These are phyloP conservation scores for Habroteleia sp. DNA, from an alignment of 2,888 invertebrate genomes.

Conservation along the genomic window DNA sequence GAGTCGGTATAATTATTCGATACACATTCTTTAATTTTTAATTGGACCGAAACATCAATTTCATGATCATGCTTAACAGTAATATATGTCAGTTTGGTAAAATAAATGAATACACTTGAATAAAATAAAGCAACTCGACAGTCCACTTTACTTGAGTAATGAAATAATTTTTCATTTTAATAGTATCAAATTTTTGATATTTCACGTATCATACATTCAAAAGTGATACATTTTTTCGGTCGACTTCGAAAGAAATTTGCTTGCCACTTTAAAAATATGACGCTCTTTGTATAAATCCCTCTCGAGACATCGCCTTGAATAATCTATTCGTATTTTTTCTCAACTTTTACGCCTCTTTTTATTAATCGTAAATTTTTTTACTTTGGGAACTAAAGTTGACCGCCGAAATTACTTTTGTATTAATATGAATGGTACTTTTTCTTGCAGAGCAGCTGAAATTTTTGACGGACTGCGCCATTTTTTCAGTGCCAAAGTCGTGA, in stretches of 20 bases:
- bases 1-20: no score
- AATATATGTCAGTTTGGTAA: no score
- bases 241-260: conserved; percentile 28
- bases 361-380: conserved; percentile 21
- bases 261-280: conserved; percentile 42
- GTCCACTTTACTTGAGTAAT: neutral
- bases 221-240: conserved; percentile 21
- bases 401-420: conserved; percentile 17
- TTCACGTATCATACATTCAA: conserved; percentile 21
- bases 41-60: neutral
- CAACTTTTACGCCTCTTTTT: conserved; percentile 1
- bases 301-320: conserved; percentile 27
- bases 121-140: neutral
- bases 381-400: no score
- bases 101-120: no score
- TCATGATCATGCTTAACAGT: no score
- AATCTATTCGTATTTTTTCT: conserved; percentile 30
- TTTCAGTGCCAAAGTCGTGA: conserved; percentile 70
- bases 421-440: conserved; percentile 25
- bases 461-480: conserved; percentile 69
- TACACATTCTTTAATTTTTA: neutral
- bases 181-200: neutral
- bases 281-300: conserved; percentile 14
- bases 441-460: conserved; percentile 73
- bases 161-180: neutral